A percentile compares a stretch with the other conserved stretches of the same genome.
Evolutionary conservation across 2,113 vertebrate genomes (phyloP).

Genomic region (Dasyornis broadbenti): DNA sequence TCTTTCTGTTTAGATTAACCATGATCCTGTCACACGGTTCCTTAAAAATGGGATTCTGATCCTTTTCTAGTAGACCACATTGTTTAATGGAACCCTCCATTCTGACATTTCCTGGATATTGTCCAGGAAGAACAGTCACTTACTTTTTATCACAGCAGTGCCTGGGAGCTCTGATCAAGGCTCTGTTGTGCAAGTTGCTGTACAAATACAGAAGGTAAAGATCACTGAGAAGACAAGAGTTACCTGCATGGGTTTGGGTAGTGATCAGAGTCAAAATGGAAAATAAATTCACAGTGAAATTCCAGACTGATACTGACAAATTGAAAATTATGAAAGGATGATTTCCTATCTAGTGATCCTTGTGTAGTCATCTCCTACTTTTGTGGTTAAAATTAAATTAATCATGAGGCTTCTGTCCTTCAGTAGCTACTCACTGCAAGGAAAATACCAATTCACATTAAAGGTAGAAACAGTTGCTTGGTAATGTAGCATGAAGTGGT

Average conservation of each 20-base stretch:
- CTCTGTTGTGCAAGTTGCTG: neutral
- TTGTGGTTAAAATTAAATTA: neutral
- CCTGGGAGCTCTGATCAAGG: neutral
- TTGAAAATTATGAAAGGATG: neutral
- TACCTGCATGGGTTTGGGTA: neutral
- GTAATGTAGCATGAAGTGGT: accelerated
- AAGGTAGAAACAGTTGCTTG: neutral
- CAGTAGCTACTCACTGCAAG: neutral
- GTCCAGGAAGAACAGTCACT: neutral
- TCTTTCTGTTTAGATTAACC: neutral
- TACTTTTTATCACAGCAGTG: neutral
- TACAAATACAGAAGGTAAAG: neutral
- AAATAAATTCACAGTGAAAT: neutral
- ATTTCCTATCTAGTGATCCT: neutral
- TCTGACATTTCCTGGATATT: neutral
- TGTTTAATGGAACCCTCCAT: neutral
- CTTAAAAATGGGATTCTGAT: neutral
- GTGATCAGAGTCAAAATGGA: neutral
- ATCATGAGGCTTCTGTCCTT: neutral
- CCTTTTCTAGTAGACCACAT: neutral
- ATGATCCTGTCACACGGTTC: neutral
- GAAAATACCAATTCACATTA: neutral
- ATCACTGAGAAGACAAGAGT: neutral
- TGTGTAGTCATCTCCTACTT: neutral
- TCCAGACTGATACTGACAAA: neutral